Evolutionary conservation across 2,888 invertebrate species (phyloP), one percentile per base, ranked within the genome.

Genomic region (Dicranocentrus wangi): DNA sequence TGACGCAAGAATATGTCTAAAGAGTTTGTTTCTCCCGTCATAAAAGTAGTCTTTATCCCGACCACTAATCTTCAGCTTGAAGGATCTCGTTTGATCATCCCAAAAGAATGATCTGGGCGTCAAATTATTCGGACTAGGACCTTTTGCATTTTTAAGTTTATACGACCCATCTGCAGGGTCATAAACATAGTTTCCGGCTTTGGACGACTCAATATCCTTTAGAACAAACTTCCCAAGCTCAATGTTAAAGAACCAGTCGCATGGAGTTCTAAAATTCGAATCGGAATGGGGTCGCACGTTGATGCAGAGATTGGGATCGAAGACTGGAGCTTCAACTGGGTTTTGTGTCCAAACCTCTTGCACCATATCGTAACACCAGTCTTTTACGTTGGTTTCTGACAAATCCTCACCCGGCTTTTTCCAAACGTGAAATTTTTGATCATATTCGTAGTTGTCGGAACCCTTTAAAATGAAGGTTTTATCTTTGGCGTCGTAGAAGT

Each of bases 51-150:
- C 78, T 19, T 65, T 65, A 2, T 53, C 70, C 13, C 65, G 39
- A 2, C 43, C 53, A 0, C 21, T 17, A 0, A 78, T 65, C 39
- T 71, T 70, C 23, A 78, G 28, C 32, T 76, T 81, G 28, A 81
- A 81, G 0, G 43, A 7, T 21, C 51, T 27, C 0, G 53, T n/a
- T 8, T 10, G 0, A 13, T 83, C 82, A 23, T 83, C 80, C 27
- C 58, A 83, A 65, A 51, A 83, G 60, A 80, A 83, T 43, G 68
- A 76, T 19, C 76, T 58, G 2, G 78, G 32, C 10, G 32, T 47
- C 15, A 82, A 42, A 13, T 71, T 71, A 19, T 25, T 58, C 0
- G 43, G 47, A 61, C 19, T 42, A 1, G 72, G 68, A 1, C 76
- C 79, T 10, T 47, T 28, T 2, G 53, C 51, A 21, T 63, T 23